Evolutionary conservation across 1,140 invertebrate species (phyloP), one percentile per base, ranked within the genome.

Genomic region (Nautilus pompilius): DNA sequence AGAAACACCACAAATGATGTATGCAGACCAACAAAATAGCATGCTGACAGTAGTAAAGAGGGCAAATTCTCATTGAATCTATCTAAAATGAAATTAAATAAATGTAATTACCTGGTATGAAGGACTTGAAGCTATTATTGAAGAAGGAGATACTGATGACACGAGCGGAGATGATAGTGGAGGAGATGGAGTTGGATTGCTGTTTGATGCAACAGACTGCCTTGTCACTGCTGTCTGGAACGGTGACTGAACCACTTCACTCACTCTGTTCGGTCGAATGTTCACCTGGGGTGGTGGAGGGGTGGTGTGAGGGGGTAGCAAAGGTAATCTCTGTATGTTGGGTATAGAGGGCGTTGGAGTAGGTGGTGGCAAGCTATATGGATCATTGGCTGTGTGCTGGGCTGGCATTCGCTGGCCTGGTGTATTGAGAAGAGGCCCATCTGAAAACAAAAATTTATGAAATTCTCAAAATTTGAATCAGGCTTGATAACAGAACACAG

Each of bases 111-210:
- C 49, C 17, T 20, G 49, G 29, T 53, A 53, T 24, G 49, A 53
- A 53, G 49, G 49, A 53, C 49, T 53, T 53, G 48, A 49, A 49
- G 48, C 48, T 20, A 49, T n/a, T 49, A 46, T 46, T 46, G 45
- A 17, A 17, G 45, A 46, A 24, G 49, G 49, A 17, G 49, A 53
- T 6, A 53, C 49, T 53, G 49, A 53, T 22, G 45, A 46, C 2
- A 46, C 45, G n/a, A 46, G 17, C n/a, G 45, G 45, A 20, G 45
- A 46, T 53, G 49, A 53, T 28, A 53, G 29, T 15, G 49, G 49
- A 28, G 49, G 49, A 53, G 49, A 53, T 53, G 49, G 49, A 17
- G 62, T 60, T 20, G 62, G 59, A 24, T 64, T 58, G 24, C 36
- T 36, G 60, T 41, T 63, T 26, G 54, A 20, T 15, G 62, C 34